These are phyloP conservation scores for mouse (Mus musculus) DNA, from an alignment of 2,113 vertebrate genomes.

Conservation along the genomic window GRCm39 chr3:141116501-141117000, in stretches of 20 bases:
- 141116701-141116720: conserved; percentile 54
- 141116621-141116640: conserved; percentile 56
- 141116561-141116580: neutral
- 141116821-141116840: conserved; percentile 69
- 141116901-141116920: neutral
- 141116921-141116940: neutral
- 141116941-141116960: conserved; percentile 20
- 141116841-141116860: conserved; percentile 59
- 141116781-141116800: conserved; percentile 56
- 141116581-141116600: conserved; percentile 28
- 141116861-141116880: conserved; percentile 67
- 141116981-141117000: conserved; percentile 14
- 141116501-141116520: neutral
- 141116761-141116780: conserved; percentile 60
- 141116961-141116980: neutral
- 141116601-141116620: neutral
- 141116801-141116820: conserved; percentile 44
- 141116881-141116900: conserved; percentile 41
- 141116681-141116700: conserved; percentile 56
- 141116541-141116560: neutral
- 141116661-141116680: conserved; percentile 19
- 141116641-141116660: conserved; percentile 38
- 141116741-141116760: conserved; percentile 63
- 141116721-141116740: conserved; percentile 45
- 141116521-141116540: neutral